Conservation (phyloP, 1,140 invertebrate genomes). For the Eurosta solidaginis region DNA sequence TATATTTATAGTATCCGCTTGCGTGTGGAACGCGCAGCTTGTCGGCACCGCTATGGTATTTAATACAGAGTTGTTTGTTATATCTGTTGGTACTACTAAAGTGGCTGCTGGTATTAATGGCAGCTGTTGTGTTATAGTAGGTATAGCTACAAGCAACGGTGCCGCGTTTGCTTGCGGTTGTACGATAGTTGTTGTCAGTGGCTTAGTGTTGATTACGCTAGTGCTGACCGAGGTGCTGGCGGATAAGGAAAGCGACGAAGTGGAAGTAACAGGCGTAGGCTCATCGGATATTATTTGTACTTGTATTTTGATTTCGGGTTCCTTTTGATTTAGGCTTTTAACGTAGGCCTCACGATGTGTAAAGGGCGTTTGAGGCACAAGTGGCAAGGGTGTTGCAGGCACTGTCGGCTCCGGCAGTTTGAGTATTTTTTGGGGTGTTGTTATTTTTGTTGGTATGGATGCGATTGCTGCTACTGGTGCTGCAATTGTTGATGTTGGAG, state of each 20-base stretch:
- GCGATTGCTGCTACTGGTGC: not conserved
- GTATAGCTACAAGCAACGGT: not conserved
- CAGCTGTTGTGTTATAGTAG: not conserved
- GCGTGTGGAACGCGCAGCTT: not conserved
- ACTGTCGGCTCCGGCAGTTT: slow-evolving; percentile 33
- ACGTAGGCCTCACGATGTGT: slow-evolving; percentile 46
- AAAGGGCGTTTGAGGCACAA: slow-evolving; percentile 53
- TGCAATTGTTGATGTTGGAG: not conserved
- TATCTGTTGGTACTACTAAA: not conserved
- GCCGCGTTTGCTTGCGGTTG: not conserved
- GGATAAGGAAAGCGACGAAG: not conserved
- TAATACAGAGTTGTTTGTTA: not conserved
- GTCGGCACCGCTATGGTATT: not conserved
- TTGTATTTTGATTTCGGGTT: slow-evolving; percentile 58
- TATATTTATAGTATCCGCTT: not conserved
- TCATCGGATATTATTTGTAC: slow-evolving; percentile 55
- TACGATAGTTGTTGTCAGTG: not conserved
- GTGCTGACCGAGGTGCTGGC: not conserved
- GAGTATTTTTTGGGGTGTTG: slow-evolving; percentile 14
- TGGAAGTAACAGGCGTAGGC: slow-evolving; percentile 31
- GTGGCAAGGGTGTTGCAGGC: slow-evolving; percentile 44
- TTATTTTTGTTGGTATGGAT: not conserved
- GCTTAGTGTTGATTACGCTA: slow-evolving; percentile 4
- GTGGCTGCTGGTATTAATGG: not conserved
- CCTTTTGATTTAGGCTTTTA: slow-evolving; percentile 53